Base-by-base conservation (phyloP, 2,113 vertebrate species). In the Mionectes macconnelli region DNA sequence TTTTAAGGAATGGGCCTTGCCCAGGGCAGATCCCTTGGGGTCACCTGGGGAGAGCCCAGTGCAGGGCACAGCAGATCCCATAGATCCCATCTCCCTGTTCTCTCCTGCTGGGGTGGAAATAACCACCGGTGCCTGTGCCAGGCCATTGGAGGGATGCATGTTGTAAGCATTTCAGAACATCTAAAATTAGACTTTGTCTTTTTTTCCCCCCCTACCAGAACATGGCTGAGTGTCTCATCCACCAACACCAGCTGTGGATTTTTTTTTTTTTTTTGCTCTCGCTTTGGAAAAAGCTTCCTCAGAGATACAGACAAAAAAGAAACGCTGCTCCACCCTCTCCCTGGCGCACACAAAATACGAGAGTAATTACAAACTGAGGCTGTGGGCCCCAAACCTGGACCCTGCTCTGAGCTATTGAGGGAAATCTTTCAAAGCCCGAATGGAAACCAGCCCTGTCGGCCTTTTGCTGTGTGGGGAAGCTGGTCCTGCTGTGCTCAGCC, bases 1-100 rank as follows among this genome's bases (percentile, higher is more conserved):
- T 9, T 1, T 1, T 3, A 15, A 44, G 1, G 2, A 1, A 18
- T 1, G 25, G 28, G 4, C 3, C 14, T 44, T 72, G 49, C 21
- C 53, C 30, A 2, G 44, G 73, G 35, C 49, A 20, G 40, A 25
- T 16, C 37, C 66, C 67, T 2, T 0, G 1, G 11, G 68, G 73
- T 86, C 49, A 31, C 24, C 15, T 4, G 14, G 42, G 64, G 74
- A 77, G 74, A 92, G 28, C 20, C 23, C 2, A 5, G 27, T 2
- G 17, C 44, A 14, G n/a, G 67, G 33, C n/a, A 2, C 42, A 2
- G 57, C 8, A 5, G 45, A 35, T n/a, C 89, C 14, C 1, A 35
- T 6, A 5, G 45, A 35, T n/a, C 89, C 14, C 1, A 35, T 6
- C 2, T 16, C 63, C 39, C 37, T 31, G 8, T 30, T 14, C 42